These are phyloP conservation scores for Coryphaenoides rupestris DNA, from an alignment of 2,113 vertebrate species.

Conservation along the genomic window DNA sequence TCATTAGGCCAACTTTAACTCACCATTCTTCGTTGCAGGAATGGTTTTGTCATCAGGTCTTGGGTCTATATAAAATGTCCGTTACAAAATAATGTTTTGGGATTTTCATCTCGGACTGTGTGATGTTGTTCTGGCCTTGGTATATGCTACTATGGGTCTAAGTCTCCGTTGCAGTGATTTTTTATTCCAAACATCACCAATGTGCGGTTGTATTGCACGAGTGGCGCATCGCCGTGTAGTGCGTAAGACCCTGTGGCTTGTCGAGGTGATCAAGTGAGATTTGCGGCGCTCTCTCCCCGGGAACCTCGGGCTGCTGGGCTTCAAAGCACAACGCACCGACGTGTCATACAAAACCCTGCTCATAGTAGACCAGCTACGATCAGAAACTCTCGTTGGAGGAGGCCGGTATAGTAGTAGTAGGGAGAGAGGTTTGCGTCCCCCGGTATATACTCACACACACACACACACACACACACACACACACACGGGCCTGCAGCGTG, in stretches of 20 bases:
- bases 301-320: conserved; percentile 92
- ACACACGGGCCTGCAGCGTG: conserved; percentile 58
- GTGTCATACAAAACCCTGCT: conserved; percentile 95
- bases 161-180: neutral
- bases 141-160: too few relatives aligned
- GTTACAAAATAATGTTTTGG: too few relatives aligned
- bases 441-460: too few relatives aligned
- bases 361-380: conserved; percentile 88
- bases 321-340: conserved; percentile 97
- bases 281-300: conserved; percentile 96
- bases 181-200: neutral
- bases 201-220: conserved; percentile 3
- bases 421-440: conserved; percentile 78
- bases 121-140: too few relatives aligned
- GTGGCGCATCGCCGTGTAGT: conserved; percentile 74
- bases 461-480: too few relatives aligned
- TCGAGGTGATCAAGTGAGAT: conserved; percentile 99
- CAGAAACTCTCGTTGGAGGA: conserved; percentile 82
- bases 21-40: too few relatives aligned
- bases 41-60: too few relatives aligned
- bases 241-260: conserved; percentile 88
- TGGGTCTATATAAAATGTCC: too few relatives aligned
- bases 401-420: conserved; percentile 71
- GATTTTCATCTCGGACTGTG: too few relatives aligned
- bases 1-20: too few relatives aligned